Percentiles rank a stretch among this genome's conserved stretches.
These are phyloP conservation scores for Dichetophora obliterata DNA, from an alignment of 2,888 invertebrate genomes.

Conservation along the genomic window DNA sequence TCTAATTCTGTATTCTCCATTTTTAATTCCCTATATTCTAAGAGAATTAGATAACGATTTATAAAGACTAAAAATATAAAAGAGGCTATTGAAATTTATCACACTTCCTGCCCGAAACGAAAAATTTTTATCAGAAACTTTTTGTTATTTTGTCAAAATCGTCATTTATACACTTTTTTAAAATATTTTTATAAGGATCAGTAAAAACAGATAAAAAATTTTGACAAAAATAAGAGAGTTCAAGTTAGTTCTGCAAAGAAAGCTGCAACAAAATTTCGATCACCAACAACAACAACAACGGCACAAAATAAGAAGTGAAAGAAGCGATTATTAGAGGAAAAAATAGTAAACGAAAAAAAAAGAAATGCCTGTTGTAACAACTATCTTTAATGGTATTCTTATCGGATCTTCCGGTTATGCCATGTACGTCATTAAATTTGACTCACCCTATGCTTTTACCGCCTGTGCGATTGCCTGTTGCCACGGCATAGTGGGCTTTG, in stretches of 20 bases:
- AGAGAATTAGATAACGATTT: too few species aligned
- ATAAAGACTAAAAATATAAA: too few species aligned
- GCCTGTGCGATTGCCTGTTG: slow-evolving; percentile 56
- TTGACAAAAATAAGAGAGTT: too few species aligned
- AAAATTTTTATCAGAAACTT: slow-evolving; percentile 22
- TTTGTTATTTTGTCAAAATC: slow-evolving; percentile 23
- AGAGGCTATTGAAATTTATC: too few species aligned
- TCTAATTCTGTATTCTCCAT: too few species aligned
- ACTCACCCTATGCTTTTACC: slow-evolving; percentile 57
- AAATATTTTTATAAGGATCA: not conserved
- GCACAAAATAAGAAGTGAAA: not conserved
- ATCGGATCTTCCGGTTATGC: slow-evolving; percentile 59
- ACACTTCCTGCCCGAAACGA: not conserved
- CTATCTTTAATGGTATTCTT: slow-evolving; percentile 51
- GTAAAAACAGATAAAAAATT: too few species aligned
- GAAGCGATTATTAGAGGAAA: not conserved
- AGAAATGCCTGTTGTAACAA: slow-evolving; percentile 34
- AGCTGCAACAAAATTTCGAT: too few species aligned
- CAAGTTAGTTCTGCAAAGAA: too few species aligned
- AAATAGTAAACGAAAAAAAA: not conserved
- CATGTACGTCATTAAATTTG: slow-evolving; percentile 53
- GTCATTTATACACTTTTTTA: slow-evolving; percentile 7
- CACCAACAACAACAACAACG: not conserved
- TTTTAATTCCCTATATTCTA: too few species aligned
- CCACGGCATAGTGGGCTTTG: slow-evolving; percentile 59